Evolutionary conservation across 2,888 invertebrate genomes (phyloP), one percentile per base, ranked within the genome.

Genomic region (Sialis lutaria): DNA sequence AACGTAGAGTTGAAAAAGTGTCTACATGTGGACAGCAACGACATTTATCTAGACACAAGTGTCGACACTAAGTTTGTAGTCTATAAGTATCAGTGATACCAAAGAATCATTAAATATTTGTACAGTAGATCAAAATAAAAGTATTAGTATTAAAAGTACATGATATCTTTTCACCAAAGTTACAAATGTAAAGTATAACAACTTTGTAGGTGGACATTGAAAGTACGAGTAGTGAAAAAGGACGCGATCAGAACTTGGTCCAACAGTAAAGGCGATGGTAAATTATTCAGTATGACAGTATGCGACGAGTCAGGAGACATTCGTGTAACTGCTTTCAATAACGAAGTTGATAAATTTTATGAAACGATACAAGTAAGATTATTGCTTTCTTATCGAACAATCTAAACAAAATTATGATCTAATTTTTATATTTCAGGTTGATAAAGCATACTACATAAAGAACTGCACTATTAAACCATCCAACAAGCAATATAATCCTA

Each of bases 281-380:
- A 90, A 61, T 69, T 97, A 3, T 97, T 97, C 63, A 87, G 80
- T 50, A 78, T 95, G 69, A 92, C 92, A 64, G 66, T 97, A n/a
- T 69, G 87, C 50, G 97, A 97, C 64, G 91, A 92, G 57, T 84
- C 82, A 50, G 93, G 95, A 2, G 95, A 96, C 66, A 95, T 97
- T 53, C 71, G 90, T 51, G 86, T 84, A 37, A 95, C 95, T 0
- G 92, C 80, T 2, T 97, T 97, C 61, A 83, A 78, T 54, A 86
- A 86, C 47, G 75, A 80, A 54, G 86, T 84, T 51, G 95, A 95
- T 58, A 88, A 86, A 58, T 96, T 77, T 63, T 93, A 79, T 62
- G 84, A 91, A 55, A 73, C 85, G 69, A 72, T 97, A 54, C 85
- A 96, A 74, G 83, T 89, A 62, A 51, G 50, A 48, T 37, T 35